These are phyloP conservation scores for Eupithecia dodoneata DNA, from an alignment of 2,888 invertebrate genomes.

Conservation along the genomic window DNA sequence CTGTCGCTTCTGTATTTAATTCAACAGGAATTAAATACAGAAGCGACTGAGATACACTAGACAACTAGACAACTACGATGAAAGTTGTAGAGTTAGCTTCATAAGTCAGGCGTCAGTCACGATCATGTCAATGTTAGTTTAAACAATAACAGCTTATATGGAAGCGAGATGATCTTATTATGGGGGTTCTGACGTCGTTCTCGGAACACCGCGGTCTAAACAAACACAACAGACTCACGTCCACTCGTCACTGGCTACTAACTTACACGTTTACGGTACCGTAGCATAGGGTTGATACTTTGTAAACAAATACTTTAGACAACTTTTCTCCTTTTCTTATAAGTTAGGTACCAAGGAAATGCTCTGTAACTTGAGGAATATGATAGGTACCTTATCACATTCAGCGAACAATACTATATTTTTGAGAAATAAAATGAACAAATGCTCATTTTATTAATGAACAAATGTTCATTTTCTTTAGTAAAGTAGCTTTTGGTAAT, in stretches of 20 bases:
- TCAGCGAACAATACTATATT: background rate
- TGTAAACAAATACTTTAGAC: background rate
- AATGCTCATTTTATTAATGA: too few relatives aligned
- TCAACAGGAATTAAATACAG: too few relatives aligned
- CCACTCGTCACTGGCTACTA: slow-evolving; percentile 76
- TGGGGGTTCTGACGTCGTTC: slow-evolving; percentile 56
- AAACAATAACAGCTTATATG: slow-evolving; percentile 40
- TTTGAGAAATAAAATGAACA: background rate
- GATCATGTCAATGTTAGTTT: slow-evolving; percentile 35
- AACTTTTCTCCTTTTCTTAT: background rate
- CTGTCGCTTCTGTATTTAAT: background rate
- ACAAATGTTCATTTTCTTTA: too few relatives aligned
- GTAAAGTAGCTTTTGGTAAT: background rate
- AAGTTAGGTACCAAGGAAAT: background rate
- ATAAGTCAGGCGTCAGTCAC: slow-evolving; percentile 26
- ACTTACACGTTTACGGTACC: slow-evolving; percentile 74
- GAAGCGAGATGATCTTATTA: slow-evolving; percentile 45
- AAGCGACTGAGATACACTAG: too few relatives aligned
- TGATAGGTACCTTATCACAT: background rate
- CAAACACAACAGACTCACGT: slow-evolving; percentile 79
- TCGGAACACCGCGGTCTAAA: slow-evolving; percentile 66
- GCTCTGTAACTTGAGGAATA: background rate
- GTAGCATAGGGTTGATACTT: slow-evolving; percentile 61
- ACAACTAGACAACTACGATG: too few relatives aligned
- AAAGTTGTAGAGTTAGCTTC: slow-evolving; percentile 9